These are phyloP conservation scores for Drosophila nannoptera DNA, from an alignment of 1,140 invertebrate genomes.

Conservation along the genomic window DNA sequence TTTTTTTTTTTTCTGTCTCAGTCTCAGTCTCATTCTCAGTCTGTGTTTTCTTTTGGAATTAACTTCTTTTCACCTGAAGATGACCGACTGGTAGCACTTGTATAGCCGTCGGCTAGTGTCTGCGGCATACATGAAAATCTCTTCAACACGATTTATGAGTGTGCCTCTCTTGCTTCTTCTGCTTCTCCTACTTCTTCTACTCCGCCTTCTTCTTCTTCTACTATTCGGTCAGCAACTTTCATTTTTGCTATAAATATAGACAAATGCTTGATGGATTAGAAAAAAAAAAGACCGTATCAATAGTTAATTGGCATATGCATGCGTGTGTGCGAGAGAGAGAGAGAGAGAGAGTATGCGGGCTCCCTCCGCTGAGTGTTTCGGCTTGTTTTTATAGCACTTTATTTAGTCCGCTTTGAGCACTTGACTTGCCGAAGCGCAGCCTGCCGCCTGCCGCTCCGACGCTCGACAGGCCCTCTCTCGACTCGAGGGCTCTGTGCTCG, in stretches of 20 bases:
- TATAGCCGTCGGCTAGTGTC: slow-evolving; percentile 31
- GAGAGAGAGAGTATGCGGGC: no score
- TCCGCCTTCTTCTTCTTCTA: slow-evolving; percentile 21
- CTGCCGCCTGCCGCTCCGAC: slow-evolving; percentile 1
- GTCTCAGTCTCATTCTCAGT: no score
- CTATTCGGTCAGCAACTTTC: slow-evolving; percentile 52
- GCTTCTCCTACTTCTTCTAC: slow-evolving; percentile 1
- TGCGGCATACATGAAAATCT: slow-evolving; percentile 36
- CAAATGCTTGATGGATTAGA: slow-evolving; percentile 43
- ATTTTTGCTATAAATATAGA: slow-evolving; percentile 65
- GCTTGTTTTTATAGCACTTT: slow-evolving; percentile 55
- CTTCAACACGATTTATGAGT: slow-evolving; percentile 37
- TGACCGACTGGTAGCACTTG: slow-evolving; percentile 19
- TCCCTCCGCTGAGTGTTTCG: slow-evolving; percentile 2
- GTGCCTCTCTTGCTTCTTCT: slow-evolving; percentile 1
- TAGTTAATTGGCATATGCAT: slow-evolving; percentile 67
- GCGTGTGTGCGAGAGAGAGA: slow-evolving; percentile 15
- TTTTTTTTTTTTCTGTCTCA: background rate
- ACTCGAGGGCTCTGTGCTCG: slow-evolving; percentile 34
- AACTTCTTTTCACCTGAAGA: slow-evolving; percentile 66
- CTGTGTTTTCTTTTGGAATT: slow-evolving; percentile 45
- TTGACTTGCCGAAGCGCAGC: slow-evolving; percentile 14
- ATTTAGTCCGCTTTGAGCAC: slow-evolving; percentile 51
- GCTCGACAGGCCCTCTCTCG: background rate
- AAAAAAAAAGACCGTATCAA: slow-evolving; percentile 67